Evolutionary conservation across 2,888 invertebrate genomes (phyloP), one percentile per base, ranked within the genome.

Genomic region (Calephelis perditalis): DNA sequence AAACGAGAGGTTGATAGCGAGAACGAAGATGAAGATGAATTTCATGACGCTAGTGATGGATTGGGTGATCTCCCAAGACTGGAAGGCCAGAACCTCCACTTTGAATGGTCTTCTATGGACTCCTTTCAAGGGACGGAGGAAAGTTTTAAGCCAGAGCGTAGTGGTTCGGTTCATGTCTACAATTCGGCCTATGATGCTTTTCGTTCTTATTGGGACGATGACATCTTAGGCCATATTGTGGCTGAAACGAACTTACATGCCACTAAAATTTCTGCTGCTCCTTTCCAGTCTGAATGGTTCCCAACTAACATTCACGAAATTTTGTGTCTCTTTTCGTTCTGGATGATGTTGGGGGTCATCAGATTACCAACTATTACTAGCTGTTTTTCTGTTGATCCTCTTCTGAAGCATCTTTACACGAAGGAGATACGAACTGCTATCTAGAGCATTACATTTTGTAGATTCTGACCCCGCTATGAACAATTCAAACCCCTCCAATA

Each of bases 181-280:
- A 15, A 15, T 15, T 15, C 15, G 15, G 15, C 15, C 15, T 15
- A 15, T 15, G 15, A 15, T 15, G 15, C 15, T 15, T 15, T 15
- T 15, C 15, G 15, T 15, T 15, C 15, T 15, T 15, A 15, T 15
- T 15, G 15, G 15, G 15, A 15, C 15, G 15, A 15, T 15, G 15
- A 15, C 56, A 49, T 66, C 35, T 26, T 65, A 47, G n/a, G n/a
- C n/a, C 15, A 49, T 7, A 15, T 56, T 11, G 61, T 67, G 12
- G 67, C 58, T 4, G 36, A 8, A 56, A 60, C 63, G 9, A 66
- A 66, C 52, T 46, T 9, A 12, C 61, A 64, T 12, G 64, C 67
- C 8, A n/a, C 15, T 9, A 52, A 55, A n/a, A 55, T 66, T 44
- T 11, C 26, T 44, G 10, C 64, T 8, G 37, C 40, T 6, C 2